Base-by-base conservation (phyloP, 2,888 invertebrate genomes). In the Chouioia cunea region DNA sequence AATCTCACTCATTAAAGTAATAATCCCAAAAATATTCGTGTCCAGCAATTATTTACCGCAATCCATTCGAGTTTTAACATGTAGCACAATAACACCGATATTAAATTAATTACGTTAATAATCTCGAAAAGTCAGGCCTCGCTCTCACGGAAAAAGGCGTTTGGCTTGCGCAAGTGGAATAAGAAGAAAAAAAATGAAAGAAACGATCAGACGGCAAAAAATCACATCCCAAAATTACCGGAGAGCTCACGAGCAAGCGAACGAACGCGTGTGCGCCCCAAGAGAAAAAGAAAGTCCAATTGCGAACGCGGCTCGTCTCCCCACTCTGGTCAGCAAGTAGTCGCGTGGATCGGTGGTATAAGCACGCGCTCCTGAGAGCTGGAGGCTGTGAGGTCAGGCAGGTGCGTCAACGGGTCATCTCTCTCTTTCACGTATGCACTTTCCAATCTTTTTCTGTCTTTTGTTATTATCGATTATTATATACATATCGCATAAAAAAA, bases 331-430 rank as follows among this genome's bases (percentile, higher is more conserved):
- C 57, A 68, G 66, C 71, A 71, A 73, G 76, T 73, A 71, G 74
- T 72, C 79, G 75, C 75, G 73, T 75, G 77, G 36, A 36, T 36
- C 36, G 36, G 36, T 12, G 36, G 36, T 36, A 36, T 12, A 36
- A 36, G 36, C 36, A 36, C 36, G 36, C 36, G 36, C 36, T 1
- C 10, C 36, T 36, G 54, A 46, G 44, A 65, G 48, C 65, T 59
- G 46, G 56, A 47, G 44, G 27, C 57, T 75, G 76, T 71, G 78
- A 78, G 84, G 84, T 84, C 84, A 84, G 80, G 81, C 84, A 84
- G 84, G 84, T 84, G 84, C 80, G 76, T 46, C 44, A 18, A 47
- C 76, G 77, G 79, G 70, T 71, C 76, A 74, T 83, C 81, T 83
- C 81, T 80, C 74, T 77, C 27, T 27, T 73, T 57, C 66, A 53